Evolutionary conservation across 2,113 vertebrate species (phyloP), one percentile per base, ranked within the genome.

Genomic region (Scartelaos histophorus): DNA sequence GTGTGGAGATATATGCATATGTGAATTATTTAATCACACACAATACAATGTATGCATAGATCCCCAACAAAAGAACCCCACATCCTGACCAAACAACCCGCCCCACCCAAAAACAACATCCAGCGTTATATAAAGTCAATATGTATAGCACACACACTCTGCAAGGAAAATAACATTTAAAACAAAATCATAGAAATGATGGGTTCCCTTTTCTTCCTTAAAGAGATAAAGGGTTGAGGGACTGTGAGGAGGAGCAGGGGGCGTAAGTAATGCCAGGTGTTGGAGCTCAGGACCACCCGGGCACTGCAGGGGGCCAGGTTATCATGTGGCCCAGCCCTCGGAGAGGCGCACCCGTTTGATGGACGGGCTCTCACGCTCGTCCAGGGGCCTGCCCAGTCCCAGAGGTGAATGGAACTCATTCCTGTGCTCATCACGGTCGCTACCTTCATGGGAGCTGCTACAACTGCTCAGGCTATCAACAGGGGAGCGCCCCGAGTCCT

Each of bases 291-390:
- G 85, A 78, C 71, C 70, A 85, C 82, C 74, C 5, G 69, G 87
- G 78, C 73, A 71, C 71, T 61, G 79, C 71, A 47, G 38, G 34
- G 61, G 82, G 75, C 81, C 49, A 60, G 58, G 76, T 88, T 92
- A 98, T 99, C 97, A 98, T 98, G 97, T 98, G 1, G 98, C 96
- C 96, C 98, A 99, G 93, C 98, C 96, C 92, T 99, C 98, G 85
- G 98, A 98, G 82, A 98, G 95, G 86, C 97, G 93, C 94, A 98
- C 97, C 86, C 96, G 96, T 92, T 98, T 99, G 93, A 98, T 95
- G 89, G 97, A 98, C 73, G 97, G 96, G 89, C 96, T 99, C 94
- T 98, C 96, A 87, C 95, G 95, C 95, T 97, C 96, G 82, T 99
- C 96, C 94, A 96, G 92, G 91, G 95, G 94, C 93, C 97, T 95